Base-by-base conservation (phyloP, 2,797 vertebrate species). In the Hapalemur alaotrensis region DNA sequence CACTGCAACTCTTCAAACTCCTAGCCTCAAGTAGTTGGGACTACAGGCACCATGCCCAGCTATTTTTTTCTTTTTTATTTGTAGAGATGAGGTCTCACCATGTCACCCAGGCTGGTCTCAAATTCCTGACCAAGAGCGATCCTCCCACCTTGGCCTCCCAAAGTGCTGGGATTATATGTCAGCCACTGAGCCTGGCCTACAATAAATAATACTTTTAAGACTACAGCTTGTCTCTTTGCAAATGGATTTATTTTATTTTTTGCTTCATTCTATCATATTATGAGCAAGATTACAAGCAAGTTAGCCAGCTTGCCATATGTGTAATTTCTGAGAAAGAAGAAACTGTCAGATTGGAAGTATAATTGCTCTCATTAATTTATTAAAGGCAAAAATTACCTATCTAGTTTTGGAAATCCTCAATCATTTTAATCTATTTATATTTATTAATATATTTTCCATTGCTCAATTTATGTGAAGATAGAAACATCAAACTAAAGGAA, bases 251-350 rank as follows among this genome's bases (percentile, higher is more conserved):
- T 57, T 75, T 82, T 89, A 23, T 38, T 50, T 90, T 87, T 92
- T 81, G 35, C 86, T 95, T 91, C 73, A 89, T 86, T 95, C 18
- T 78, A 67, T 59, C n/a, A 32, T 67, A 57, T 63, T 67, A 88
- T 46, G 41, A 90, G 5, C 70, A 93, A 79, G 80, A 90, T 48
- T 88, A 65, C 8, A 48, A 35, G 32, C 43, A 28, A 75, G 57
- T 87, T 83, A 95, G 22, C 48, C n/a, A 52, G n/a, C 46, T 86
- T 88, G 54, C 50, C 65, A 63, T 70, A 41, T 67, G 63, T 35
- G 2, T 43, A 30, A 78, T 94, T 91, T 96, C 48, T 67, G 59
- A 91, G 72, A 93, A 69, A 97, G 79, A 67, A 90, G 28, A 54
- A 76, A 75, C 67, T 52, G 23, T 59, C 86, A 22, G 20, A 73